Percentiles rank a stretch among this genome's conserved stretches.
phyloP scores from a whole-genome alignment of 2,113 vertebrate genomes.

The Micronycteris hirsuta region DNA sequence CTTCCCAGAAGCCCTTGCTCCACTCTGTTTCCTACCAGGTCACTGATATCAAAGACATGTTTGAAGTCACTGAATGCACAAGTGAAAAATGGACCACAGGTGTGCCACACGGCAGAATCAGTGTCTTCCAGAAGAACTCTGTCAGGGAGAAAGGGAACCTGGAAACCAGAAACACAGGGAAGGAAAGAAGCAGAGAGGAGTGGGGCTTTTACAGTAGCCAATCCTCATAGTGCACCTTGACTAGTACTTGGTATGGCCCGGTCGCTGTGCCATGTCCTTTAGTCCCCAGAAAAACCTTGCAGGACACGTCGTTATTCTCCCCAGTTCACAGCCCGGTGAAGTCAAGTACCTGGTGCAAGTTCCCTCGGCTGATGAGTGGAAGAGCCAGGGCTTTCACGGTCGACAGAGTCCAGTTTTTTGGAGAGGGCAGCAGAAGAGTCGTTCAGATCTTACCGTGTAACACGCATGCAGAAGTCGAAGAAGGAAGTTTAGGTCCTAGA shows the following conservation, averaged over 20 bases:
- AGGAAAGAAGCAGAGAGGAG: not conserved
- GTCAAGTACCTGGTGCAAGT: not conserved
- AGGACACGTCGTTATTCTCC: not conserved
- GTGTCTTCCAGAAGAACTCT: not conserved
- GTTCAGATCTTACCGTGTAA: not conserved
- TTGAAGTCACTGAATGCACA: not conserved
- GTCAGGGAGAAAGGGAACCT: not conserved
- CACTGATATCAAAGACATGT: not conserved
- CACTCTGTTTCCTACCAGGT: not conserved
- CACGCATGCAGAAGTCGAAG: not conserved
- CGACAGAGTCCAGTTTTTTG: not conserved
- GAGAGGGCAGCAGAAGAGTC: not conserved
- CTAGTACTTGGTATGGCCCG: rapidly evolving
- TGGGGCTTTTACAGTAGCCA: not conserved
- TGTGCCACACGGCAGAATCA: not conserved
- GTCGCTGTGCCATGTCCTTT: not conserved
- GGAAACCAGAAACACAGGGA: not conserved
- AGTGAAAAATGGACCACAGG: not conserved
- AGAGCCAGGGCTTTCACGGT: not conserved
- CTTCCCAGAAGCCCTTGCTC: not conserved
- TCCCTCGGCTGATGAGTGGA: not conserved
- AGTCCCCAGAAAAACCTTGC: not conserved
- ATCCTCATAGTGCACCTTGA: not conserved
- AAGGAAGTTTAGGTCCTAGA: not conserved
- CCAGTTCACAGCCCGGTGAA: not conserved